Percentiles rank a stretch among this genome's conserved stretches.
These are phyloP conservation scores for Luperina testacea DNA, from an alignment of 2,888 invertebrate species.

Conservation along the genomic window DNA sequence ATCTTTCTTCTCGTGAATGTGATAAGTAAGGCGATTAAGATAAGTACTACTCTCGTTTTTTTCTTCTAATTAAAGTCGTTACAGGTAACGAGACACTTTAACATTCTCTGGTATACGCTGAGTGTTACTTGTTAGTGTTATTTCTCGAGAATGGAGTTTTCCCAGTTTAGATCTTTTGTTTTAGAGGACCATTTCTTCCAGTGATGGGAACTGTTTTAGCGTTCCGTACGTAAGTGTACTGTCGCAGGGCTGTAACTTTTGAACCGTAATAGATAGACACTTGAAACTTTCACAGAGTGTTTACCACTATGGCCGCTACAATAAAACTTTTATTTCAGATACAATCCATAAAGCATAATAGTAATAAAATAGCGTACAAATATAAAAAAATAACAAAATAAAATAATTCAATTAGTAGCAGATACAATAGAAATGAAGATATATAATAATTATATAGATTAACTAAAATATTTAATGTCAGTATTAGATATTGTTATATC, in stretches of 20 bases:
- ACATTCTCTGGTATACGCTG: constrained; percentile 25
- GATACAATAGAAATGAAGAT: too few relatives aligned
- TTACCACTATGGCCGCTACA: too few relatives aligned
- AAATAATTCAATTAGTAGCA: too few relatives aligned
- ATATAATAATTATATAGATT: too few relatives aligned
- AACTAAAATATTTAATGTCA: too few relatives aligned
- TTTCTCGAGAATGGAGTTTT: constrained; percentile 1
- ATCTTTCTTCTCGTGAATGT: constrained; percentile 30
- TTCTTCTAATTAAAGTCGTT: constrained; percentile 57
- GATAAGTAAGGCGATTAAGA: constrained; percentile 48
- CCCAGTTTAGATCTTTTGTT: constrained; percentile 8
- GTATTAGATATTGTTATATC: too few relatives aligned
- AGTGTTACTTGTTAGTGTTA: constrained; percentile 23
- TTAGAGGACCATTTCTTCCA: not conserved
- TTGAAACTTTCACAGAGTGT: too few relatives aligned
- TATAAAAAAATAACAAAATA: too few relatives aligned
- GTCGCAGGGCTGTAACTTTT: not conserved
- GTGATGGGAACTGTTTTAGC: not conserved
- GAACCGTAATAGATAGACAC: too few relatives aligned
- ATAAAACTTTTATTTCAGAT: too few relatives aligned
- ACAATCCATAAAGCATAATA: too few relatives aligned
- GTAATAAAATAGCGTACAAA: too few relatives aligned
- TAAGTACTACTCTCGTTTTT: constrained; percentile 42
- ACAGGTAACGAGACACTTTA: constrained; percentile 47
- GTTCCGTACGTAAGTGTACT: not conserved